These are phyloP conservation scores for Cinclus cinclus DNA, from an alignment of 2,113 vertebrate genomes.

Conservation along the genomic window DNA sequence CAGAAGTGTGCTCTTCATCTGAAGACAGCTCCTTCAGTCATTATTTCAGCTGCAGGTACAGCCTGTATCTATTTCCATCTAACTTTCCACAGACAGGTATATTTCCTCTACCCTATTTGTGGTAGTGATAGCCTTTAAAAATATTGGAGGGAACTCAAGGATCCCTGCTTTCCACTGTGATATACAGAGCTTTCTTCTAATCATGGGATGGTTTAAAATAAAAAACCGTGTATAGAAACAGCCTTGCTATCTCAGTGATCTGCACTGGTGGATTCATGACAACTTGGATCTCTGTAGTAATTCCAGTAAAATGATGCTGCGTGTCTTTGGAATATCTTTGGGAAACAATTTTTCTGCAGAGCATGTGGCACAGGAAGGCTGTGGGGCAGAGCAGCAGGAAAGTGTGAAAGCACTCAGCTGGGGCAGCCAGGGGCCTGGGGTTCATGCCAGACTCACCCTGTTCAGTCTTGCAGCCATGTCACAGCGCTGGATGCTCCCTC, in stretches of 20 bases:
- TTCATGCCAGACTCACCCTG: not conserved
- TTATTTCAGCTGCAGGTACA: not conserved
- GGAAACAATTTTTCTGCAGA: not conserved
- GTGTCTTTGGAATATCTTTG: not conserved
- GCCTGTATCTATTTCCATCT: not conserved
- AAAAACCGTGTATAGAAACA: not conserved
- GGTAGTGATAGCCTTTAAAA: not conserved
- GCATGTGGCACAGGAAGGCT: not conserved
- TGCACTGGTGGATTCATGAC: not conserved
- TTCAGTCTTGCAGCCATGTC: not conserved
- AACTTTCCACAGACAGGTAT: not conserved
- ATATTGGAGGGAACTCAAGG: not conserved
- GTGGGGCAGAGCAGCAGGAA: not conserved
- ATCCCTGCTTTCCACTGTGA: not conserved
- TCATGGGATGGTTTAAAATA: not conserved
- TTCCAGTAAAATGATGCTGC: not conserved
- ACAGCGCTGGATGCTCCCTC: not conserved
- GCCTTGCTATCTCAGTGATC: not conserved
- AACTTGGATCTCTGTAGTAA: not conserved
- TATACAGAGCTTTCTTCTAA: not conserved
- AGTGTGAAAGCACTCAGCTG: not conserved
- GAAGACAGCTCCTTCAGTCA: constrained; percentile 24
- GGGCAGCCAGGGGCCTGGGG: not conserved
- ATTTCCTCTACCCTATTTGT: not conserved
- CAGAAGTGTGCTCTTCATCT: constrained; percentile 1